Evolutionary conservation across 2,113 vertebrate species (phyloP), one percentile per base, ranked within the genome.

Genomic region (Phocoena phocoena): DNA sequence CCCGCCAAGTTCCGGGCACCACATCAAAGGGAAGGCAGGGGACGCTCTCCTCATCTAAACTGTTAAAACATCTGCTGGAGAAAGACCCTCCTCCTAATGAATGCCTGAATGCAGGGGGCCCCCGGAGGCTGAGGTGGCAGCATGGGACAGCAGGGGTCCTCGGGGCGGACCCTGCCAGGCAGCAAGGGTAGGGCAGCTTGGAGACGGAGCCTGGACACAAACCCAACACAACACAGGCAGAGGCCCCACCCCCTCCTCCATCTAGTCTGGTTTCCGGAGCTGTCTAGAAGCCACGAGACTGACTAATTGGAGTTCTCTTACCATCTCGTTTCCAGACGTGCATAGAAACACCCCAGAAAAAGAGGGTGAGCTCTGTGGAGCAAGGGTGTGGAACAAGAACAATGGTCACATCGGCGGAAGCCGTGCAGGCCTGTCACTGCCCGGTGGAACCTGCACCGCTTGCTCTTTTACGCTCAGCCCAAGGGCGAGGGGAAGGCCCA

Each of bases 211-310:
- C 80, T 76, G 71, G 53, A 82, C 67, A 53, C 53, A 83, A 73
- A n/a, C 31, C 26, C 88, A 67, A 65, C 25, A 0, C 6, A 76
- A 83, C 55, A 20, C 36, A 2, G 14, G 81, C 53, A 74, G 70
- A 93, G 82, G 79, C 20, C 67, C 50, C 47, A 20, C 50, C 50
- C 44, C 33, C 86, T 82, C 25, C 60, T 84, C 62, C 77, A 68
- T 58, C 68, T 60, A n/a, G 90, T 71, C 90, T 21, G 26, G 53
- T 89, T 96, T 97, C 81, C 21, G 62, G 88, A 95, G 85, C 58
- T 94, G 44, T 92, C 86, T 15, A 95, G 82, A 95, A 81, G 88
- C 65, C 87, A 92, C 87, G n/a, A 94, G 93, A 77, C 79, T 76
- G 74, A 95, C 31, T 96, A 85, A 96, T n/a, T 41, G 73, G 94